Evolutionary conservation across 2,888 invertebrate species (phyloP).

Genomic region (Oligia latruncula): DNA sequence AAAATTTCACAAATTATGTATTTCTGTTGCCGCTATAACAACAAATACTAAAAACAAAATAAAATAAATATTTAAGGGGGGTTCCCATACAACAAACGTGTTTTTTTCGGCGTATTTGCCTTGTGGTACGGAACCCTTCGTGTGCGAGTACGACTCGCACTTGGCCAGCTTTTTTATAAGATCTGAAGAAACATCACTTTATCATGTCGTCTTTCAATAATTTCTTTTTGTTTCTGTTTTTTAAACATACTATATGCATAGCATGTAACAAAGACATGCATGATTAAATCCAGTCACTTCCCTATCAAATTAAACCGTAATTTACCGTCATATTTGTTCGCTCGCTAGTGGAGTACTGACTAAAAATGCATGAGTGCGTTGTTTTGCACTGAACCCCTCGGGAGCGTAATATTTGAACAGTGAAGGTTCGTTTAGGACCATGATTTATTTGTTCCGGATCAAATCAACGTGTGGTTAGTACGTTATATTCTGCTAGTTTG

Average conservation of each 20-base stretch:
- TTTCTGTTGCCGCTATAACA: no score
- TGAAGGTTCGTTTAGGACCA: constrained; percentile 53
- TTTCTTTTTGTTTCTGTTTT: no score
- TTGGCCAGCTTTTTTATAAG: background rate
- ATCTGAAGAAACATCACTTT: no score
- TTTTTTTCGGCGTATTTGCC: no score
- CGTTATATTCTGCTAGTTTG: constrained; percentile 31
- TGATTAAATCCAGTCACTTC: constrained; percentile 35
- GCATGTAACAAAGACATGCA: background rate
- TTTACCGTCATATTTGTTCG: constrained; percentile 42
- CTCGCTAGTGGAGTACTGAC: constrained; percentile 47
- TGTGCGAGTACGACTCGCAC: no score
- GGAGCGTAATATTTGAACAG: constrained; percentile 65
- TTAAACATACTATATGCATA: background rate
- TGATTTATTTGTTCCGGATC: constrained; percentile 64
- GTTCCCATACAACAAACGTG: no score
- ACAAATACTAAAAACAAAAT: no score
- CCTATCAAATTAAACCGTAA: constrained; percentile 45
- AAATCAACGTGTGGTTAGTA: constrained; percentile 52
- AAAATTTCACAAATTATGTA: no score
- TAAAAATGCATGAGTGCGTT: constrained; percentile 67
- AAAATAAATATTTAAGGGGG: no score
- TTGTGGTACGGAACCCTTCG: no score
- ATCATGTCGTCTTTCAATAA: no score
- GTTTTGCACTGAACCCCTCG: constrained; percentile 52